Base-by-base conservation (phyloP, 2,797 vertebrate species). In the Rhynchotus rufescens region DNA sequence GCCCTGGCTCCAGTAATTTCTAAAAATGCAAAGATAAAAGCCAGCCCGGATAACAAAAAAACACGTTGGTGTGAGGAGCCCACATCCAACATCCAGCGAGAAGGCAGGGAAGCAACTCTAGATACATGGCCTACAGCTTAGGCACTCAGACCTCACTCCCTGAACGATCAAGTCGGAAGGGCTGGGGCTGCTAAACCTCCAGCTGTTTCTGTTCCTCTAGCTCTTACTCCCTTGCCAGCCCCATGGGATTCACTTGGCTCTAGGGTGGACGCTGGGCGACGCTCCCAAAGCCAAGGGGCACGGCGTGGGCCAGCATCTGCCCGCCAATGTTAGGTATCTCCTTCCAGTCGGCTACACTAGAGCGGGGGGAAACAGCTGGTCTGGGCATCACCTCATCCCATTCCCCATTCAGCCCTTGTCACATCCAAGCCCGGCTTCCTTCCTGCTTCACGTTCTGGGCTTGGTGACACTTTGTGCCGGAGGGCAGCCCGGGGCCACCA, bases 1-100 rank as follows among this genome's bases (percentile, higher is more conserved):
- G 95, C 90, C 89, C 60, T 84, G 85, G 91, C n/a, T 56, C 80
- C 81, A 52, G n/a, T 72, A 72, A 95, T 82, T 96, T 79, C 83
- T 65, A 84, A 87, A 94, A 49, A 94, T 25, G 47, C 30, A 40
- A 38, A 89, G 95, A 83, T 66, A 80, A 78, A 88, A 15, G 57
- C 78, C 42, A 42, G 47, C 40, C 34, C 49, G 59, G 0, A 1
- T 42, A 68, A 52, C 15, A 30, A 72, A 82, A 84, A 76, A 32
- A 54, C 0, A 2, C 47, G 59, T 56, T 66, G 4, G 10, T 93
- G 68, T 44, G 59, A 80, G 47, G 19, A 82, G 68, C 19, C 20
- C 47, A 20, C 57, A 51, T 56, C 9, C 49, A 45, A 4, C 10
- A 30, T 22, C 60, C n/a, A 1, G 30, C 28, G 78, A 72, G 64